Evolutionary conservation across 2,797 vertebrate genomes (phyloP).

Genomic region (Alcedo atthis): DNA sequence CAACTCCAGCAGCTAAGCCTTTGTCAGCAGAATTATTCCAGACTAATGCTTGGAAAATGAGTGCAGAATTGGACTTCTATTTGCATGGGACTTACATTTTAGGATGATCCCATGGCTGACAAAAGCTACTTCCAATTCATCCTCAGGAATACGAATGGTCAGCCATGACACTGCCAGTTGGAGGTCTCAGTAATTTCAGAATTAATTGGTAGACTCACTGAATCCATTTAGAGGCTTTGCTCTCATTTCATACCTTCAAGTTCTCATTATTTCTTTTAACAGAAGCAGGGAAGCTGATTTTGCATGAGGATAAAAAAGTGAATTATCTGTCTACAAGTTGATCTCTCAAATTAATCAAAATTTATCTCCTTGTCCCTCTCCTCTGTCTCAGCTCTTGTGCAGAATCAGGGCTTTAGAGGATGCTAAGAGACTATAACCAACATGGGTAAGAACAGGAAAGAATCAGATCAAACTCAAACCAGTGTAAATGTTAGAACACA

Average conservation of each 20-base stretch:
- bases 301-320: background rate
- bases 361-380: background rate
- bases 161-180: background rate
- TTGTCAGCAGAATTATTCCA: background rate
- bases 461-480: background rate
- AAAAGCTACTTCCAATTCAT: background rate
- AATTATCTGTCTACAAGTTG: background rate
- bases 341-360: background rate
- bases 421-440: background rate
- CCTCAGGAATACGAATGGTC: background rate
- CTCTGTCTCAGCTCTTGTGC: background rate
- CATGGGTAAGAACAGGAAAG: background rate
- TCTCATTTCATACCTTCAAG: background rate
- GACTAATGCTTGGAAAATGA: background rate
- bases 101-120: background rate
- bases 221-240: background rate
- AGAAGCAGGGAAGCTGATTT: background rate
- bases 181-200: background rate
- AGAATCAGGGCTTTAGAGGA: background rate
- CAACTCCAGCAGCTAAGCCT: background rate
- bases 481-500: background rate
- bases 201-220: background rate
- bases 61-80: background rate
- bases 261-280: background rate
- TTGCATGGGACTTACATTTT: background rate